A percentile compares a stretch with the other conserved stretches of the same genome.
Conservation (phyloP, 2,113 vertebrate genomes). For the Amazona guildingii region DNA sequence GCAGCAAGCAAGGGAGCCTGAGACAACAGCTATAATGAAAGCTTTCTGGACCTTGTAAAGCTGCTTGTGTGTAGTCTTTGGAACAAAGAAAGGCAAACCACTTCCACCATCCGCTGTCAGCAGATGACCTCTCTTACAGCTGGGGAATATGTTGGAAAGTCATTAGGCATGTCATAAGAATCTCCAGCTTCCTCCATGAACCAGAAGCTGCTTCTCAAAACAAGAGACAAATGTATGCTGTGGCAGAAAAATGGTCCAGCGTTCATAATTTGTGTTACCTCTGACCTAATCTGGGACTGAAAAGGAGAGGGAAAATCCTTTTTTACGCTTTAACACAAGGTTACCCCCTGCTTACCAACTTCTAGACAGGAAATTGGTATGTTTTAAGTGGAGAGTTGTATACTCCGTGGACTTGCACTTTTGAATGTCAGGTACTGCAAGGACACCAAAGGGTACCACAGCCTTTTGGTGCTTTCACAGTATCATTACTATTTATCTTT, state of each 20-base stretch:
- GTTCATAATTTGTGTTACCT: not conserved
- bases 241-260: not conserved
- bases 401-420: not conserved
- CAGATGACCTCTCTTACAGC: not conserved
- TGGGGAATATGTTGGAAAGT: not conserved
- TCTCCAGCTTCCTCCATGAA: not conserved
- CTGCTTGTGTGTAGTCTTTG: not conserved
- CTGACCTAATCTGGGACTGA: not conserved
- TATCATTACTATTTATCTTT: no score
- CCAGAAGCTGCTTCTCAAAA: not conserved
- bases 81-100: not conserved
- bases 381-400: not conserved
- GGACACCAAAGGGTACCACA: not conserved
- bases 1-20: not conserved
- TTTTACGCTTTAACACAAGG: not conserved
- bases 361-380: not conserved
- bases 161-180: not conserved
- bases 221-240: fast-evolving
- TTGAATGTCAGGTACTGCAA: not conserved
- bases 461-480: not conserved
- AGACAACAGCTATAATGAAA: not conserved
- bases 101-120: not conserved
- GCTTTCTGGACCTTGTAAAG: not conserved
- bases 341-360: not conserved
- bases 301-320: not conserved